Conservation (phyloP, 2,888 invertebrate species). For the Drosophila infuscata region DNA sequence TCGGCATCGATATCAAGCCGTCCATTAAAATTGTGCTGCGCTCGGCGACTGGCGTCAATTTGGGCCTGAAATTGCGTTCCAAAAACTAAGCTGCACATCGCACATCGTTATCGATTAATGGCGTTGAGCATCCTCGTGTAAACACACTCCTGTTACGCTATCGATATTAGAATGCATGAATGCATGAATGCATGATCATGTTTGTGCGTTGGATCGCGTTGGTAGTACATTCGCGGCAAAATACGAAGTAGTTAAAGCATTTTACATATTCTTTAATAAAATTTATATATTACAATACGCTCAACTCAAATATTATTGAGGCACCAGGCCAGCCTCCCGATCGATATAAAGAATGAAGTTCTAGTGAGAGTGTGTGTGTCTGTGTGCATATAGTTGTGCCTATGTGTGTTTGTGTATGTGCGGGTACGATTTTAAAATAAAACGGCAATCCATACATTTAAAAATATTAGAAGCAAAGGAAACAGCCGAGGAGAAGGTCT, state of each 20-base stretch:
- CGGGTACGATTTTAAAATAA: constrained; percentile 78
- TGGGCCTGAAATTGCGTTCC: constrained; percentile 67
- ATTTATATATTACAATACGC: neutral
- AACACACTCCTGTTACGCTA: neutral
- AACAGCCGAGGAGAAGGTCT: constrained; percentile 40
- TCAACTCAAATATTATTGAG: constrained; percentile 22
- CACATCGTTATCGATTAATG: neutral
- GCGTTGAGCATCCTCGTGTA: neutral
- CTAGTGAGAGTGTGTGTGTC: constrained; percentile 26
- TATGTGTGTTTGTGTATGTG: constrained; percentile 16
- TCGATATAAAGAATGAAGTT: constrained; percentile 15
- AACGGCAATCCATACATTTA: constrained; percentile 70
- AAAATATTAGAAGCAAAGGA: constrained; percentile 68
- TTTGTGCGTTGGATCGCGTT: constrained; percentile 48
- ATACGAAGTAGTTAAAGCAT: constrained; percentile 6
- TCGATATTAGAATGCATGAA: neutral
- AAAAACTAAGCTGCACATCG: neutral
- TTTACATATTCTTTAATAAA: constrained; percentile 9
- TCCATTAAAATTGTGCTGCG: constrained; percentile 82
- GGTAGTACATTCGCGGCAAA: constrained; percentile 42
- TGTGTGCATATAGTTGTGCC: constrained; percentile 1
- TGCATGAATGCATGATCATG: neutral
- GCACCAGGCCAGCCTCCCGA: neutral
- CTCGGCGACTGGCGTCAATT: constrained; percentile 80
- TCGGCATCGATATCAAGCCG: constrained; percentile 77